Evolutionary conservation across 2,888 invertebrate species (phyloP).

Genomic region (Drosophila parthenogenetica): DNA sequence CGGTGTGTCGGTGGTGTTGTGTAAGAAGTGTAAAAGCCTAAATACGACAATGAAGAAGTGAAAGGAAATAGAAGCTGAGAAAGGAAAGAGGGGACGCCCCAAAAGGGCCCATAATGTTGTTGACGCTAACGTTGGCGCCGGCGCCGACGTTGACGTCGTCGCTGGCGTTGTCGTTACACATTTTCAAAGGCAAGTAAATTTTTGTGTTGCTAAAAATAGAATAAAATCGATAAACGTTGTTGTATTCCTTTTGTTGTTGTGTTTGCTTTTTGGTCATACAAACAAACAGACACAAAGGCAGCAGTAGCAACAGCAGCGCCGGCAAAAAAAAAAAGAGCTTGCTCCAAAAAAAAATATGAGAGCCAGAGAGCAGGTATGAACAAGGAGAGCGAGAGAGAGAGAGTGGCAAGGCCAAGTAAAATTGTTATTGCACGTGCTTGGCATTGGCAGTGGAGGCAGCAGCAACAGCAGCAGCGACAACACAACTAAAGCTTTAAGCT

Average conservation of each 20-base stretch:
- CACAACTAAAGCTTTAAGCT: constrained; percentile 27
- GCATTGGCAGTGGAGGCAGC: constrained; percentile 60
- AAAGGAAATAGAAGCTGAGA: constrained; percentile 5
- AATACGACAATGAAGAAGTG: constrained; percentile 3
- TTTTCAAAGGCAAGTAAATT: constrained; percentile 80
- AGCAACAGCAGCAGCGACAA: not conserved
- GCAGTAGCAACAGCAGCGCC: constrained; percentile 30
- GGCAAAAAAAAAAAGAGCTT: constrained; percentile 30
- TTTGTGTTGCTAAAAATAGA: constrained; percentile 81
- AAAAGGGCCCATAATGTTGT: constrained; percentile 21
- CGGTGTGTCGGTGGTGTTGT: too few relatives aligned
- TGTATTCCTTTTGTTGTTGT: constrained; percentile 44
- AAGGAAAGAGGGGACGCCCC: not conserved
- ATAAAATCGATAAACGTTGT: constrained; percentile 83
- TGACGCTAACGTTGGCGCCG: constrained; percentile 18
- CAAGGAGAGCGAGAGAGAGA: constrained; percentile 19
- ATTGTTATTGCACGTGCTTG: constrained; percentile 66
- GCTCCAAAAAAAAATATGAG: constrained; percentile 28
- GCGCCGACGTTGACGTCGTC: constrained; percentile 15
- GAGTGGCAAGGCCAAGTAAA: constrained; percentile 46
- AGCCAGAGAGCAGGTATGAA: not conserved
- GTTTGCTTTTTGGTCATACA: constrained; percentile 36
- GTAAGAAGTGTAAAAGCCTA: constrained; percentile 5
- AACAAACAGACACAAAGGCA: constrained; percentile 61
- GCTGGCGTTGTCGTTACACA: constrained; percentile 49